A percentile compares a stretch with the other conserved stretches of the same genome.
Conservation (phyloP, 2,888 invertebrate genomes). For the Drosophila maculinotata region DNA sequence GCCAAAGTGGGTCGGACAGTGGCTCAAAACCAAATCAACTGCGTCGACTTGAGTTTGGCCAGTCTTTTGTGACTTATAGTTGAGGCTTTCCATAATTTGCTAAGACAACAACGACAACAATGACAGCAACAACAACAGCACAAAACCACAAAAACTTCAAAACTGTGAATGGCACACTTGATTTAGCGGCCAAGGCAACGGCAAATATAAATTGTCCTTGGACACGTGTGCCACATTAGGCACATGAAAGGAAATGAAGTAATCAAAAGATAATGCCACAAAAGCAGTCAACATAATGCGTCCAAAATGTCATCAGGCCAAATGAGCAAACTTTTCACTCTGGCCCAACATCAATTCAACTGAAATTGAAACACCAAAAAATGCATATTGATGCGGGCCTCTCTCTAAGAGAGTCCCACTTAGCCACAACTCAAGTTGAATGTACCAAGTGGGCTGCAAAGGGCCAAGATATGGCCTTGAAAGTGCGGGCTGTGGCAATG, state of each 20-base stretch:
- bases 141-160: constrained; percentile 26
- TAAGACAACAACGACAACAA: constrained; percentile 15
- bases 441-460: constrained; percentile 17
- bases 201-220: constrained; percentile 17
- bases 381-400: constrained; percentile 55
- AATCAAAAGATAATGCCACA: constrained; percentile 79
- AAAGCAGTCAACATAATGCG: constrained; percentile 41
- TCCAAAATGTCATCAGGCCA: constrained; percentile 58
- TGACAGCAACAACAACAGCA: constrained; percentile 2
- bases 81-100: constrained; percentile 68
- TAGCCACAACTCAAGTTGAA: constrained; percentile 26
- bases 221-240: constrained; percentile 62
- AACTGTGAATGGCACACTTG: constrained; percentile 38
- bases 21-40: constrained; percentile 29
- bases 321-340: constrained; percentile 65
- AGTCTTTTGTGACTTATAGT: constrained; percentile 57
- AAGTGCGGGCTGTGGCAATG: constrained; percentile 39
- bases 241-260: constrained; percentile 63
- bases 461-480: constrained; percentile 20
- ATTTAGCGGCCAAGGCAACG: constrained; percentile 29
- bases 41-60: constrained; percentile 28
- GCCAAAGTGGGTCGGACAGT: constrained; percentile 48
- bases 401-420: constrained; percentile 2
- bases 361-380: constrained; percentile 44
- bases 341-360: constrained; percentile 20